Conservation (phyloP, 2,888 invertebrate genomes). For the Dryomyza anilis region DNA sequence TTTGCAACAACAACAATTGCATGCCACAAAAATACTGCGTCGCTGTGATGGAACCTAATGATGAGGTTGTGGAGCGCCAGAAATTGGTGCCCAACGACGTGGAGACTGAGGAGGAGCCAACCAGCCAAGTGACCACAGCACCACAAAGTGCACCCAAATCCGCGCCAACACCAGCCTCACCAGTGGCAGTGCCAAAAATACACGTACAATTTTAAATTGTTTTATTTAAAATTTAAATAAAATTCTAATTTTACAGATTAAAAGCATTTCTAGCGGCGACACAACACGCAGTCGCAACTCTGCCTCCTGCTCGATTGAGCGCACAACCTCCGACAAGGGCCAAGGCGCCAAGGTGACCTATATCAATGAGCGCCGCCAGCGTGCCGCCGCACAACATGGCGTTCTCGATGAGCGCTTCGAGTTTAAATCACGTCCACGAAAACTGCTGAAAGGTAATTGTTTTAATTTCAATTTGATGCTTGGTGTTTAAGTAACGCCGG, state of each 20-base stretch:
- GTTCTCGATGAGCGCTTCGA: slow-evolving; percentile 55
- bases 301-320: slow-evolving; percentile 59
- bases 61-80: slow-evolving; percentile 61
- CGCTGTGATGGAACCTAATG: slow-evolving; percentile 58
- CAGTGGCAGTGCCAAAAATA: slow-evolving; percentile 56
- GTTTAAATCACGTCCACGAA: slow-evolving; percentile 58
- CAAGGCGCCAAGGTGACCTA: slow-evolving; percentile 57
- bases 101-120: slow-evolving; percentile 58
- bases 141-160: slow-evolving; percentile 52
- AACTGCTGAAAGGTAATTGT: slow-evolving; percentile 57
- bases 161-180: slow-evolving; percentile 57
- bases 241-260: slow-evolving; percentile 48
- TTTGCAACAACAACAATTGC: background rate
- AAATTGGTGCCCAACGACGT: slow-evolving; percentile 59
- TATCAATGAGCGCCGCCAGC: slow-evolving; percentile 57
- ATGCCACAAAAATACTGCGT: background rate
- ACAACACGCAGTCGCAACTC: slow-evolving; percentile 60
- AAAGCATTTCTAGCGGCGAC: slow-evolving; percentile 60
- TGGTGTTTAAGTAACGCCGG: no score
- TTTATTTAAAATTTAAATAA: no score
- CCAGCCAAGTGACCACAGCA: slow-evolving; percentile 43
- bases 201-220: slow-evolving; percentile 38
- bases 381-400: slow-evolving; percentile 48
- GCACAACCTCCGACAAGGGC: slow-evolving; percentile 57
- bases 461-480: no score